Evolutionary conservation across 2,888 invertebrate species (phyloP).

Genomic region (Agriopis leucophaearia): DNA sequence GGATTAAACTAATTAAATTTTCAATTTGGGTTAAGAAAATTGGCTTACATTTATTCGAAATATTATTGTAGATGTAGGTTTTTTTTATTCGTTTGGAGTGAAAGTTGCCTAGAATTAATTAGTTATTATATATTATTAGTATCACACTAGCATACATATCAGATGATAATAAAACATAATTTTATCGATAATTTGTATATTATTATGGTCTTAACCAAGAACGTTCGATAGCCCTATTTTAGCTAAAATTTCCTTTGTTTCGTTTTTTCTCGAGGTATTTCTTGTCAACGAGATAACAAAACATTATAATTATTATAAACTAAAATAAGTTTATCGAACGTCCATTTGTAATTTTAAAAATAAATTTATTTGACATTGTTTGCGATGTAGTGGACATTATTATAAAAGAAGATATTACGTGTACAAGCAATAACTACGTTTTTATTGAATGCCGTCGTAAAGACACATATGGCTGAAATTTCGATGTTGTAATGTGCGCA

Average conservation of each 20-base stretch:
- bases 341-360: constrained; percentile 5
- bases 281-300: not conserved
- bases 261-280: not conserved
- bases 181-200: constrained; percentile 46
- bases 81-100: constrained; percentile 26
- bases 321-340: not conserved
- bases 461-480: constrained; percentile 67
- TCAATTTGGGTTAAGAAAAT: constrained; percentile 59
- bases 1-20: constrained; percentile 63
- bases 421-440: constrained; percentile 85
- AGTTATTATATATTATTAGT: constrained; percentile 26
- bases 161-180: constrained; percentile 54
- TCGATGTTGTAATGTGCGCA: constrained; percentile 83
- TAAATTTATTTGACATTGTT: constrained; percentile 73
- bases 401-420: constrained; percentile 75
- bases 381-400: constrained; percentile 75
- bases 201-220: constrained; percentile 18
- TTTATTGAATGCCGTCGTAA: constrained; percentile 77
- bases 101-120: constrained; percentile 34
- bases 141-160: constrained; percentile 52
- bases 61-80: constrained; percentile 42
- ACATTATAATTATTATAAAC: not conserved
- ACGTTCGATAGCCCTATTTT: not conserved
- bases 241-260: not conserved
- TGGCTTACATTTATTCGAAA: constrained; percentile 66